phyloP scores from a whole-genome alignment of 1,140 invertebrate genomes.

The Lordiphosa mommai region DNA sequence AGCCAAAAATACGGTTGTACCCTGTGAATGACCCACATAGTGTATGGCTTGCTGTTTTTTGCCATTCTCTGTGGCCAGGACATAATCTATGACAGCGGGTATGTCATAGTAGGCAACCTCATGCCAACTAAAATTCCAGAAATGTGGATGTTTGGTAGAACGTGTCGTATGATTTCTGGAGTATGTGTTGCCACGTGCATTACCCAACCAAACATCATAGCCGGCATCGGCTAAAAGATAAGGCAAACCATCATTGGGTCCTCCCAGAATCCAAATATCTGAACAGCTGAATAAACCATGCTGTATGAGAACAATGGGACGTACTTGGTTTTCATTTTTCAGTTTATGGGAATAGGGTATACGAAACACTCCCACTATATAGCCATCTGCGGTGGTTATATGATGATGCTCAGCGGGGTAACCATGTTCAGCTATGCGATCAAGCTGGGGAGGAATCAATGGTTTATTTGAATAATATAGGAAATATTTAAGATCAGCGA shows the following conservation, averaged over 20 bases:
- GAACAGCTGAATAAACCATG: slow-evolving; percentile 88
- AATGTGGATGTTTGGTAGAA: slow-evolving; percentile 81
- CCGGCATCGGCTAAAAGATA: slow-evolving; percentile 85
- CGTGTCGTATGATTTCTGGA: slow-evolving; percentile 79
- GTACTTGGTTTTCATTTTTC: slow-evolving; percentile 43
- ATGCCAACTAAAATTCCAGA: slow-evolving; percentile 83
- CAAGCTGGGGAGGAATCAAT: slow-evolving; percentile 7
- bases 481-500: too few species aligned
- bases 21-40: slow-evolving; percentile 85
- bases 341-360: slow-evolving; percentile 78
- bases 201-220: slow-evolving; percentile 85
- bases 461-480: too few species aligned
- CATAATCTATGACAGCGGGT: slow-evolving; percentile 85
- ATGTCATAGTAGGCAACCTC: slow-evolving; percentile 86
- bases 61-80: slow-evolving; percentile 81
- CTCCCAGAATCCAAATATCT: slow-evolving; percentile 86
- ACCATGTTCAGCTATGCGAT: slow-evolving; percentile 49
- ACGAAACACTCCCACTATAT: slow-evolving; percentile 80
- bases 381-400: slow-evolving; percentile 81
- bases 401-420: slow-evolving; percentile 82
- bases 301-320: slow-evolving; percentile 83
- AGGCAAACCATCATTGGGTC: slow-evolving; percentile 81
- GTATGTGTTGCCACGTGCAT: slow-evolving; percentile 80
- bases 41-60: slow-evolving; percentile 80
- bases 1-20: slow-evolving; percentile 82